phyloP scores from a whole-genome alignment of 1,140 invertebrate species.

The Apocrypta bakeri region DNA sequence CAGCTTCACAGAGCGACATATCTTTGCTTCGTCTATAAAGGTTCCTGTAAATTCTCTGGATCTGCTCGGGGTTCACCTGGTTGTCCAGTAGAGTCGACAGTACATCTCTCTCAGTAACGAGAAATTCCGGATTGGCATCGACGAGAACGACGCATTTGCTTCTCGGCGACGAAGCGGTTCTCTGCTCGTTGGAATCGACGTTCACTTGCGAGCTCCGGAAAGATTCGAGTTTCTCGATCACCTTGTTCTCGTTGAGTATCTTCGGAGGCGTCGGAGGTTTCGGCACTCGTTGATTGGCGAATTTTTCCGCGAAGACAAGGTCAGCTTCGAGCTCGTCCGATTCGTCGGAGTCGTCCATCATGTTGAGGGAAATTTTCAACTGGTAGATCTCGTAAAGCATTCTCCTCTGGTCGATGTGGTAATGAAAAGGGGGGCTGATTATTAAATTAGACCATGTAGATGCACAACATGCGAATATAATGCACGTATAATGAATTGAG shows the following conservation, averaged over 20 bases:
- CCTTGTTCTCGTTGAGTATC: conserved; percentile 64
- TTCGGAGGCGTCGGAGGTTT: conserved; percentile 66
- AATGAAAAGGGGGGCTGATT: too few species aligned
- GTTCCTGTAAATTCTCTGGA: conserved; percentile 63
- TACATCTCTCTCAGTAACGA: conserved; percentile 65
- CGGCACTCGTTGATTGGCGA: conserved; percentile 48
- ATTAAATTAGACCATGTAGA: too few species aligned
- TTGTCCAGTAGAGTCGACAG: conserved; percentile 66
- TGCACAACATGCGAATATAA: too few species aligned
- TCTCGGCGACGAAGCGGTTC: conserved; percentile 36
- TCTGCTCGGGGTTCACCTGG: conserved; percentile 63
- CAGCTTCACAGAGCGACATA: conserved; percentile 43
- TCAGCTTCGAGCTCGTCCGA: conserved; percentile 44
- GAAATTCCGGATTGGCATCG: conserved; percentile 66
- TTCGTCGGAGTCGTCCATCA: conserved; percentile 64
- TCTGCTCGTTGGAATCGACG: conserved; percentile 38
- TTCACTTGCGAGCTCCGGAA: conserved; percentile 52
- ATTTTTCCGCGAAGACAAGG: conserved; percentile 56
- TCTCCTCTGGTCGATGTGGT: conserved; percentile 61
- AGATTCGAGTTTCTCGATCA: conserved; percentile 60
- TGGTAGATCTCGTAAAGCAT: conserved; percentile 72
- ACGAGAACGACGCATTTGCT: conserved; percentile 60
- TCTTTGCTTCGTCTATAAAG: conserved; percentile 64
- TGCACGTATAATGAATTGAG: too few species aligned
- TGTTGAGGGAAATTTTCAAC: conserved; percentile 68